Conservation (phyloP, 2,888 invertebrate species). For the Microplitis manilae region DNA sequence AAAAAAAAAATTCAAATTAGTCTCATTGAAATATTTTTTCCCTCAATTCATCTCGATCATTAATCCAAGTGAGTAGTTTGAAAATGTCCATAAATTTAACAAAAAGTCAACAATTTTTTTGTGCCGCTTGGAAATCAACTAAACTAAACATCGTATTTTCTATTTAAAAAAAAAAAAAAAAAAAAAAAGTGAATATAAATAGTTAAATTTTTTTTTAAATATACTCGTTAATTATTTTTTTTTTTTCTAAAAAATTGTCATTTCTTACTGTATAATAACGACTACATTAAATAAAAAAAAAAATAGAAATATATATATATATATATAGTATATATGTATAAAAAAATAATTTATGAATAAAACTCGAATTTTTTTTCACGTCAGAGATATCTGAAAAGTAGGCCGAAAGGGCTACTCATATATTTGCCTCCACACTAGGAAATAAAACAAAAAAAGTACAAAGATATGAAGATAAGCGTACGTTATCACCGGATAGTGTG, state of each 20-base stretch:
- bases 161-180: not conserved
- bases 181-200: not conserved
- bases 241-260: constrained; percentile 2
- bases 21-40: constrained; percentile 1
- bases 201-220: not conserved
- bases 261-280: not conserved
- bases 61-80: too few relatives aligned
- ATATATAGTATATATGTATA: not conserved
- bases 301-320: not conserved
- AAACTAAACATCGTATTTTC: not conserved
- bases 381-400: constrained; percentile 46
- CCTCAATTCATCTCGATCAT: constrained; percentile 2
- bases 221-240: not conserved
- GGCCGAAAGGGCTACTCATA: constrained; percentile 49
- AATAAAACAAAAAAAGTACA: constrained; percentile 40
- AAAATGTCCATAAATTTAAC: too few relatives aligned
- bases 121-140: not conserved
- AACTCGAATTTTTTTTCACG: too few relatives aligned
- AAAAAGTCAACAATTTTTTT: not conserved
- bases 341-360: too few relatives aligned
- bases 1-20: not conserved
- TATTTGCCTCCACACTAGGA: constrained; percentile 46
- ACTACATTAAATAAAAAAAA: not conserved
- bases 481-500: constrained; percentile 60
- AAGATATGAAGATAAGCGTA: constrained; percentile 58